Conservation (phyloP, 2,113 vertebrate species). For the Arizona elegans region DNA sequence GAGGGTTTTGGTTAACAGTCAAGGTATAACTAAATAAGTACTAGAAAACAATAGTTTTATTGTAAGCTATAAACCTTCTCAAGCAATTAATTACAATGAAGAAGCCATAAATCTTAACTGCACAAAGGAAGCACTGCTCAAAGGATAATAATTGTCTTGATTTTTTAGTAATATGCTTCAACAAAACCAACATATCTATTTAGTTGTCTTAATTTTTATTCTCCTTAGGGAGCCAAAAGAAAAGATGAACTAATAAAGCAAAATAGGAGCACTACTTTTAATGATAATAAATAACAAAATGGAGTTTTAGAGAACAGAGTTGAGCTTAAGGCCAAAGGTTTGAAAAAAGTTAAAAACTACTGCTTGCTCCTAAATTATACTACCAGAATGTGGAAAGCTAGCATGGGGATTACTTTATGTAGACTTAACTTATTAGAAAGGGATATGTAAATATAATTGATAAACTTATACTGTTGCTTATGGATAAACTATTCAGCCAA, state of each 20-base stretch:
- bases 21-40: background rate
- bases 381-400: background rate
- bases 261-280: background rate
- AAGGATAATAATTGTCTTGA: background rate
- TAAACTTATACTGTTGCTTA: background rate
- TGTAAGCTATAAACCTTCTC: background rate
- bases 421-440: background rate
- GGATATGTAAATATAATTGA: background rate
- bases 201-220: background rate
- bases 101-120: background rate
- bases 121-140: background rate
- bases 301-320: background rate
- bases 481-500: background rate
- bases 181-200: background rate
- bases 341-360: background rate
- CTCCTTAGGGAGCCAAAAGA: background rate
- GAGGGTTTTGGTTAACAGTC: background rate
- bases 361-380: background rate
- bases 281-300: background rate
- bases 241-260: background rate
- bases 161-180: background rate
- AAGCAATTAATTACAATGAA: constrained; percentile 4
- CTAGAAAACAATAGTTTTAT: background rate
- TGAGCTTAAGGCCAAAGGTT: background rate
- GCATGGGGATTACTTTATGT: background rate